Evolutionary conservation across 2,888 invertebrate species (phyloP).

Genomic region (Drosophila niveifrons): DNA sequence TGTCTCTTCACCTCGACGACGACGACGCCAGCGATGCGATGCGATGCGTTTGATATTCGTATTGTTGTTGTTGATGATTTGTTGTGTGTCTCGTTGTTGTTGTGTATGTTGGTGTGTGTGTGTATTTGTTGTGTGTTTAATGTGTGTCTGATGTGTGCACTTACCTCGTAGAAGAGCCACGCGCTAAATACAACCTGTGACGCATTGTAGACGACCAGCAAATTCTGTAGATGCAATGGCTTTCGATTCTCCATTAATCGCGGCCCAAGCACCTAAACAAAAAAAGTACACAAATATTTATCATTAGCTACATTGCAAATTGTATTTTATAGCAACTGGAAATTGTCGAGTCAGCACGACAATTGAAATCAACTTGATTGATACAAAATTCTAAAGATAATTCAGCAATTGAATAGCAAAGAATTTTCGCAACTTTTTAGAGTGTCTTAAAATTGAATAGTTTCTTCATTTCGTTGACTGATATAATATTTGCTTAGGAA

Average conservation of each 20-base stretch:
- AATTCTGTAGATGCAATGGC: conserved; percentile 92
- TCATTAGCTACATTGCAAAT: neutral
- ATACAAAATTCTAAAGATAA: neutral
- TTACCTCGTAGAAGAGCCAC: conserved; percentile 97
- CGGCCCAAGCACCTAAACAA: conserved; percentile 91
- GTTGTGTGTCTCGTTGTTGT: conserved; percentile 18
- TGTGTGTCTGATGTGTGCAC: conserved; percentile 66
- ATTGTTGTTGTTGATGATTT: conserved; percentile 16
- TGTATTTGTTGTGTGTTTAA: conserved; percentile 10
- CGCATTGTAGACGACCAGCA: conserved; percentile 93
- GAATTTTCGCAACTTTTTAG: neutral
- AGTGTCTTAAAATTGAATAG: neutral
- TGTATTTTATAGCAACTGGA: neutral
- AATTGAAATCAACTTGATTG: neutral
- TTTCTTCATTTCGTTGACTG: neutral
- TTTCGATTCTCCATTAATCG: conserved; percentile 96
- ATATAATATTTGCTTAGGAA: neutral
- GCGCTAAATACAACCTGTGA: conserved; percentile 95
- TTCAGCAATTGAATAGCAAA: neutral
- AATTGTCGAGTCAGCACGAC: neutral
- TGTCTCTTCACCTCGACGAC: conserved; percentile 44
- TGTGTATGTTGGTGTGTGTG: conserved; percentile 15
- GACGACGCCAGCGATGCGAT: conserved; percentile 49
- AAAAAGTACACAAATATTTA: neutral
- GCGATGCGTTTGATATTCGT: conserved; percentile 26